Conservation (phyloP, 1,140 invertebrate species). For the Neelides sp. region DNA sequence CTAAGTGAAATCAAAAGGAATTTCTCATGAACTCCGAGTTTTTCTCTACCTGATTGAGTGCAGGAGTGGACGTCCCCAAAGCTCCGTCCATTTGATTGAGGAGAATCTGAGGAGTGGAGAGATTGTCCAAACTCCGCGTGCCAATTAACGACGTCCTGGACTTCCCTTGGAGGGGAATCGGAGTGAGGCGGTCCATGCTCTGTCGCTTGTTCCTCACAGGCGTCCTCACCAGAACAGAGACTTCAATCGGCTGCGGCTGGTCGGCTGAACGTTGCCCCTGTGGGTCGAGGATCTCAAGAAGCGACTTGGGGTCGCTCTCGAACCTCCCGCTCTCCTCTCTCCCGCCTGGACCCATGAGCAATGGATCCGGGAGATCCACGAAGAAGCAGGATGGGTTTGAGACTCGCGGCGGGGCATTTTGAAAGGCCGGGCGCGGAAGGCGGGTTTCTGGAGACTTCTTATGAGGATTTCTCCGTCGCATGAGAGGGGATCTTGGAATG, state of each 20-base stretch:
- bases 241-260: conserved; percentile 24
- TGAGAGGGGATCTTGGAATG: too few species aligned
- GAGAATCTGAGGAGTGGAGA: conserved; percentile 23
- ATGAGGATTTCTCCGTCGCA: too few species aligned
- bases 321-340: conserved; percentile 6
- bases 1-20: too few species aligned
- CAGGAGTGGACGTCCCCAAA: conserved; percentile 28
- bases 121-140: conserved; percentile 29
- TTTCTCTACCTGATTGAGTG: conserved; percentile 29
- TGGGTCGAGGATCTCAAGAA: conserved; percentile 18
- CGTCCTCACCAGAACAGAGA: conserved; percentile 27
- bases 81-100: not conserved
- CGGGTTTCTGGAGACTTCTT: too few species aligned
- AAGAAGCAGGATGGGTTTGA: conserved; percentile 18
- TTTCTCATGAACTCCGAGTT: too few species aligned
- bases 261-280: conserved; percentile 3
- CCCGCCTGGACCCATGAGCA: conserved; percentile 16
- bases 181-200: conserved; percentile 25
- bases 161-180: conserved; percentile 12
- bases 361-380: conserved; percentile 1
- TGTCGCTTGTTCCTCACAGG: conserved; percentile 12
- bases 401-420: too few species aligned
- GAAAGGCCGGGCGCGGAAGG: too few species aligned
- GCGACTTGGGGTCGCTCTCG: conserved; percentile 23
- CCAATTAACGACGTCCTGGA: conserved; percentile 23